These are phyloP conservation scores for Chromis chromis DNA, from an alignment of 2,797 vertebrate genomes.

Conservation along the genomic window DNA sequence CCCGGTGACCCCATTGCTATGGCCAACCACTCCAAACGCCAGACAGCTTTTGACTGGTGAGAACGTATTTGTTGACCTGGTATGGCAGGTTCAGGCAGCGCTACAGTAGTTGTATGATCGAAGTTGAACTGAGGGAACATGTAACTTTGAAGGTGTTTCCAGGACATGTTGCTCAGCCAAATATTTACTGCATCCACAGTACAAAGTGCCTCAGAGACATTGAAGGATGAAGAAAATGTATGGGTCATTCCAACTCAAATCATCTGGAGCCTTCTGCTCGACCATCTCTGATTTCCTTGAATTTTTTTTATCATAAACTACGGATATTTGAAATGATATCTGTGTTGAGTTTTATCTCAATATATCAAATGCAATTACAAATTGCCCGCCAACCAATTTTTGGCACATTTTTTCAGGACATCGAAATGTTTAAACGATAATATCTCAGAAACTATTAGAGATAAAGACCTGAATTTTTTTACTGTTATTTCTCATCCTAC, in stretches of 20 bases:
- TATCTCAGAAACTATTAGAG: too few relatives aligned
- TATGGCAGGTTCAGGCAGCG: neutral
- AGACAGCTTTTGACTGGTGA: constrained; percentile 97
- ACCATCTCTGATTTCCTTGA: too few relatives aligned
- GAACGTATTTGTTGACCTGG: constrained; percentile 47
- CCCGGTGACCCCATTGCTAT: constrained; percentile 88
- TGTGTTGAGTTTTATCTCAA: too few relatives aligned
- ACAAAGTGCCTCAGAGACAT: neutral
- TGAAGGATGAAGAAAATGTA: neutral
- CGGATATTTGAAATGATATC: too few relatives aligned
- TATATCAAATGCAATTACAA: too few relatives aligned
- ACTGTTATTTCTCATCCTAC: too few relatives aligned
- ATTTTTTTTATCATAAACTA: too few relatives aligned
- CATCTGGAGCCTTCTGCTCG: too few relatives aligned
- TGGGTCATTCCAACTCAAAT: too few relatives aligned
- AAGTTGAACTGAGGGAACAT: neutral
- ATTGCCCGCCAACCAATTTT: neutral
- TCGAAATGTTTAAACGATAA: too few relatives aligned
- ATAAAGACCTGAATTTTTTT: too few relatives aligned
- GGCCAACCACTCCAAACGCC: constrained; percentile 94
- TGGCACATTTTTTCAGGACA: neutral
- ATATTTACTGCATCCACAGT: neutral
- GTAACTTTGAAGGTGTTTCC: neutral
- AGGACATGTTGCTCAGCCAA: neutral
- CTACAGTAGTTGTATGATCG: neutral